Base-by-base conservation (phyloP, 2,888 invertebrate genomes). In the Podabrus alpinus region DNA sequence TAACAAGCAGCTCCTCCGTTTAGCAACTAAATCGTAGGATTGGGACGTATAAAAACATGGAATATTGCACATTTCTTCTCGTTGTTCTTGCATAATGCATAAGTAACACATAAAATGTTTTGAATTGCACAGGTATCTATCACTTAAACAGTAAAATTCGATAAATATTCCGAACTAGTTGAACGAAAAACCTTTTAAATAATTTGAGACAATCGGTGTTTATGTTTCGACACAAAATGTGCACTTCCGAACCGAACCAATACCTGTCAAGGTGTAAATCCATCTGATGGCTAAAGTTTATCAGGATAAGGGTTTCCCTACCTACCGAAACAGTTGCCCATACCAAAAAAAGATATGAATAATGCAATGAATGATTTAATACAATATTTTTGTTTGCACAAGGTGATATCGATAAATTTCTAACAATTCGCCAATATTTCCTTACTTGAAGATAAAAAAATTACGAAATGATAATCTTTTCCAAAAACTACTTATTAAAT, bases 31-130 rank as follows among this genome's bases (percentile, higher is more conserved):
- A 69, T 73, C 66, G 66, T 69, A 73, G 29, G 73, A 73, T 19
- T 61, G 66, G 25, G 59, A 64, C 45, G 62, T 11, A 21, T 62
- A 60, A 64, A 73, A 69, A 45, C 59, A 73, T 59, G 69, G 59
- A 45, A 73, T 73, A 66, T 66, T 21, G 59, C 66, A 69, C 69
- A 73, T 73, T 25, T 25, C 68, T 69, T 69, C 29, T 11, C 15
- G 11, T 68, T 69, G 68, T 16, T 21, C 62, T 64, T 73, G 21
- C 73, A 73, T 73, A 16, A 73, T 73, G 69, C 60, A 73, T 69
- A 59, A 19, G 62, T 19, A 64, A 21, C 19, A 64, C 62, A n/a
- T 62, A n/a, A 64, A 64, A n/a, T 9, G n/a, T 45, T 45, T n/a
- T 45, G 45, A 45, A 45, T 45, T 45, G 45, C 45, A 2, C 45